Percentiles rank a stretch among this genome's conserved stretches.
Conservation (phyloP, 2,797 vertebrate genomes). For the Malurus leucopterus region DNA sequence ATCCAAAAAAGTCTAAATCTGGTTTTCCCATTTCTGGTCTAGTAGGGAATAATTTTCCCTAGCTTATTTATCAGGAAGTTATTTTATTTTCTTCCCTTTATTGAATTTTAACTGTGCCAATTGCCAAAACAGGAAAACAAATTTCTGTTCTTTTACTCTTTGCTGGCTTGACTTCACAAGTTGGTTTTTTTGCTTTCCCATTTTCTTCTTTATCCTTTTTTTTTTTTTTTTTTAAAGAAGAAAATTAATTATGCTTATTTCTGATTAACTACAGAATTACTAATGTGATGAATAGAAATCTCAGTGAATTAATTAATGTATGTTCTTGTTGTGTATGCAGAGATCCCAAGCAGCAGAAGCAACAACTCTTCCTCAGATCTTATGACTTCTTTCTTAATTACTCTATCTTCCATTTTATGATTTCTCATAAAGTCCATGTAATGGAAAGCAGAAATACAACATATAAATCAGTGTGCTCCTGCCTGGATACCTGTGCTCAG, state of each 20-base stretch:
- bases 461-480: neutral
- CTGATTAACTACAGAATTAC: neutral
- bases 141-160: neutral
- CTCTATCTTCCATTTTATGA: neutral
- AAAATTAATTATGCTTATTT: neutral
- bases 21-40: neutral
- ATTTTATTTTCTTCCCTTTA: neutral
- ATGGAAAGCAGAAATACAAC: neutral
- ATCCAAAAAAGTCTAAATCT: neutral
- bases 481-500: neutral
- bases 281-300: neutral
- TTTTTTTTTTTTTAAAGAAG: neutral
- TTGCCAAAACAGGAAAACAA: neutral
- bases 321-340: neutral
- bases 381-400: slow-evolving; percentile 19
- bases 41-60: neutral
- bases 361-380: neutral
- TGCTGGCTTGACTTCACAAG: neutral
- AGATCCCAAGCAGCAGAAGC: neutral
- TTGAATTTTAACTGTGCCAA: neutral
- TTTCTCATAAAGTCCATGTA: neutral
- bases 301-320: neutral
- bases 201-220: neutral
- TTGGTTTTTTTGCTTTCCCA: rapidly evolving
- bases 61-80: neutral